Percentiles rank a stretch among this genome's conserved stretches.
phyloP scores from a whole-genome alignment of 2,797 vertebrate species.

The Muraenolepis orangiensis region DNA sequence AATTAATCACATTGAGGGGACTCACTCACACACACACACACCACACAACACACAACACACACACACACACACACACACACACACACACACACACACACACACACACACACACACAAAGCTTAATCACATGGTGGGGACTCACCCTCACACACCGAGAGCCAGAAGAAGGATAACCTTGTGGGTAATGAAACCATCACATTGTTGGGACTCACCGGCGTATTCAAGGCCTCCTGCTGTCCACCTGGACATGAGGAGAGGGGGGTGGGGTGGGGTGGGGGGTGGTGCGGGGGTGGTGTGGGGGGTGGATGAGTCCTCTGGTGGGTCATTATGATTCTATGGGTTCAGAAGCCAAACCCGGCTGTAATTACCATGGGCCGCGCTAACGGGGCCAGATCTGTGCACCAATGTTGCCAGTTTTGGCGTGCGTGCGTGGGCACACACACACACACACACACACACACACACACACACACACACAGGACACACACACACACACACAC shows the following conservation, averaged over 20 bases:
- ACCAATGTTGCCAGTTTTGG: not conserved
- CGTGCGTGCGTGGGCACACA: not conserved
- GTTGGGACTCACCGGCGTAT: not conserved
- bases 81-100: not conserved
- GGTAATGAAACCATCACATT: no score
- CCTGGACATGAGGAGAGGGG: not conserved
- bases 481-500: not conserved
- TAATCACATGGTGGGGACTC: no score
- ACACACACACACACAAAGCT: no score
- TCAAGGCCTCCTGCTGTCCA: not conserved
- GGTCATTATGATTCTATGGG: not conserved
- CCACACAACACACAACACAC: no score
- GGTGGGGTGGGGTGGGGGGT: not conserved
- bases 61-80: not conserved
- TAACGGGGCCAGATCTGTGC: conserved; percentile 1
- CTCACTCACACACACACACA: no score
- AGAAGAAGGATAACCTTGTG: not conserved
- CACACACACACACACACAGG: not conserved
- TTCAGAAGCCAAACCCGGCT: not conserved
- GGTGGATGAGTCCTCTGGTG: not conserved
- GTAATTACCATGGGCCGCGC: not conserved
- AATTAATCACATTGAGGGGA: no score
- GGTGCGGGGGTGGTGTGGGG: not conserved
- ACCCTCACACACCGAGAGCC: not conserved
- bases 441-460: not conserved